These are phyloP conservation scores for Hylomyscus alleni DNA, from an alignment of 2,797 vertebrate species.

Conservation along the genomic window DNA sequence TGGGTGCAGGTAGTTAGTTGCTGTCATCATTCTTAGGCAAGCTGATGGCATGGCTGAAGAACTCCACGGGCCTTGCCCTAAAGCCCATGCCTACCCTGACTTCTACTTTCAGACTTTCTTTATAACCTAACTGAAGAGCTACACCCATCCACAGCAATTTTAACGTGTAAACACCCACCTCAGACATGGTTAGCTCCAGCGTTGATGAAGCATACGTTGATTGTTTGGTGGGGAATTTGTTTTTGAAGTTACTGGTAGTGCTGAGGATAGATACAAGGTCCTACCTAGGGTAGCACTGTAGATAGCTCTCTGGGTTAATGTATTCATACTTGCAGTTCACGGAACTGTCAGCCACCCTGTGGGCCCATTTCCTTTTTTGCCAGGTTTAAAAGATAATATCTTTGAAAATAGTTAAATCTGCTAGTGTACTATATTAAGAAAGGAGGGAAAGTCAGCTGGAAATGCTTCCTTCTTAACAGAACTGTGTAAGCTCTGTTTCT, in stretches of 20 bases:
- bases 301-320: background rate
- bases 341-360: background rate
- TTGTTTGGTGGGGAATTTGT: background rate
- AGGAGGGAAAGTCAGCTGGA: background rate
- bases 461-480: conserved; percentile 6
- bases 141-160: background rate
- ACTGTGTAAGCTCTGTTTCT: background rate
- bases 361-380: background rate
- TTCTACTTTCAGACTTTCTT: background rate
- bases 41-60: background rate
- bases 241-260: background rate
- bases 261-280: background rate
- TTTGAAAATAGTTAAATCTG: conserved; percentile 41
- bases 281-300: background rate
- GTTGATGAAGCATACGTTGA: conserved; percentile 20
- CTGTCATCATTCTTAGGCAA: background rate
- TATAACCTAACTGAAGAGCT: background rate
- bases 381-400: background rate
- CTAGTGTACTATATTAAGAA: conserved; percentile 5
- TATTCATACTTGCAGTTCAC: background rate
- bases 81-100: background rate
- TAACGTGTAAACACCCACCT: background rate
- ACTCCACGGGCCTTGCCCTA: background rate
- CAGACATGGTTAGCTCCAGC: background rate
- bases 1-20: background rate